Base-by-base conservation (phyloP, 1,140 invertebrate genomes). In the Bacillus rossius region DNA sequence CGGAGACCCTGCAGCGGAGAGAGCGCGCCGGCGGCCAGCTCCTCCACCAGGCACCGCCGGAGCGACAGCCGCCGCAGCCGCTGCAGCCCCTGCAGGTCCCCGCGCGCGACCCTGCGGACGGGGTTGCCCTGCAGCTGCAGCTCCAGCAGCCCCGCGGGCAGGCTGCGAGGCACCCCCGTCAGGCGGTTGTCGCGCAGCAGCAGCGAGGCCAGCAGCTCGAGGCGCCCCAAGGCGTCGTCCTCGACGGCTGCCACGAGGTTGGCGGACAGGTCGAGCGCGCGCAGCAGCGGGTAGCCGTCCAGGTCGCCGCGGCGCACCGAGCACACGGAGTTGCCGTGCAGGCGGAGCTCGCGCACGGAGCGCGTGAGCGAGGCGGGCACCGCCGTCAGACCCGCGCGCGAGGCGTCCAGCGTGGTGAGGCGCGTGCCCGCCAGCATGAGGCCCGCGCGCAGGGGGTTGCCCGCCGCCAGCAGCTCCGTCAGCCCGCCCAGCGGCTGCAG, bases 211-310 rank as follows among this genome's bases (percentile, higher is more conserved):
- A 98, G 78, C 64, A 87, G 83, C 64, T 92, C 89, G 17, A 94
- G 70, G 34, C 92, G 79, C 0, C 89, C 89, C 22, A 96, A 74
- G 0, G 92, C 89, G 65, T 94, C 91, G 29, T 95, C 89, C 72
- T 94, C 92, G 5, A 97, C 81, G 2, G 81, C 76, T 40, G 73
- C 74, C 23, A 97, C 80, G 57, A 80, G 76, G 67, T 95, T 96
- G 51, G 87, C 80, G 20, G 88, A 88, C 29, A 96, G 80, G 66
- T 93, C 88, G 22, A 97, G 71, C 23, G 89, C 78, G 59, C 86
- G 86, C 8, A 96, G 71, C 16, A 93, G 73, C 0, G 92, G 92
- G 70, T 94, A 95, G 61, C 91, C 92, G 66, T 93, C 91, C 55
- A 97, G 79, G 65, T 94, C 91, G n/a, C 91, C 89, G 63, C 89